Percentiles rank a stretch among this genome's conserved stretches.
Evolutionary conservation across 1,140 invertebrate species (phyloP).

Genomic region (Gonatopus flavifemur): DNA sequence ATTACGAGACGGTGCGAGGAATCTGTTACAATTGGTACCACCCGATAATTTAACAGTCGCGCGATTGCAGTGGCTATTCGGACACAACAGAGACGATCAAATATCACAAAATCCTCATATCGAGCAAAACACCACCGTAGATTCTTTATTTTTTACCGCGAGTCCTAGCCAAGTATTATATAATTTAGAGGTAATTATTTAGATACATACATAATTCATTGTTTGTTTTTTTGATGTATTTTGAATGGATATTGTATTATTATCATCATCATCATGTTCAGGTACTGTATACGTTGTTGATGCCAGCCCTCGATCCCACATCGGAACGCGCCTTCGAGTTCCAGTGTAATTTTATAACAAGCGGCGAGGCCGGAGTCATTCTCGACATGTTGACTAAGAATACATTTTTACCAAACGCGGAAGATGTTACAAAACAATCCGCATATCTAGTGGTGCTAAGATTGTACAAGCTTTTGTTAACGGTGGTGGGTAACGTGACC

Average conservation of each 20-base stretch:
- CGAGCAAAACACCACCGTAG: conserved; percentile 63
- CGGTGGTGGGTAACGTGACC: conserved; percentile 79
- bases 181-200: conserved; percentile 62
- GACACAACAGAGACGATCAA: conserved; percentile 45
- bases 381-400: conserved; percentile 86
- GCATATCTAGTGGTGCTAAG: conserved; percentile 87
- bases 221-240: not conserved
- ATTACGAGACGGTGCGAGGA: conserved; percentile 82
- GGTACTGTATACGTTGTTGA: conserved; percentile 88
- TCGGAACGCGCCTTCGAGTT: conserved; percentile 83
- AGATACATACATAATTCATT: not conserved
- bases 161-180: conserved; percentile 80
- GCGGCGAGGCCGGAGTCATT: conserved; percentile 77
- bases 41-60: conserved; percentile 77
- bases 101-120: conserved; percentile 40
- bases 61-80: conserved; percentile 65
- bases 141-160: conserved; percentile 72
- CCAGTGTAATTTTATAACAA: conserved; percentile 86
- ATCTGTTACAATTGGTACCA: conserved; percentile 87
- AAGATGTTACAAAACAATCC: conserved; percentile 78
- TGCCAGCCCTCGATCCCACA: conserved; percentile 84
- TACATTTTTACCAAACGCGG: conserved; percentile 81
- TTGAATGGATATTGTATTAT: conserved; percentile 14
- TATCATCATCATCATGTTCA: no score
- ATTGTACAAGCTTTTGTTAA: conserved; percentile 85